Evolutionary conservation across 2,113 vertebrate genomes (phyloP).

Genomic region (Amblyopsis rosae): DNA sequence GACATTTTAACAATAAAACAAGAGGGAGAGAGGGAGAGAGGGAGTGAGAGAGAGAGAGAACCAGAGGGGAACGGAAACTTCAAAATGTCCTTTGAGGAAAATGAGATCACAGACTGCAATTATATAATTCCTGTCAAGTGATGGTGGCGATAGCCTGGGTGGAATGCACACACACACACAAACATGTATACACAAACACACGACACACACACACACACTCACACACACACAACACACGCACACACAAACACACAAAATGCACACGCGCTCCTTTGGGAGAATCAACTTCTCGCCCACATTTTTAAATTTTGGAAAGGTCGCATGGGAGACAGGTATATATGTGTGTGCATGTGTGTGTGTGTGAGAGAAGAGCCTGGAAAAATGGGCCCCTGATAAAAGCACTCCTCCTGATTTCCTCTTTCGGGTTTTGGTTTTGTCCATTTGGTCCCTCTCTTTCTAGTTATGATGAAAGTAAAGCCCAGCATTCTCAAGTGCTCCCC

Average conservation of each 20-base stretch:
- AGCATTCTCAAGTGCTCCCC: slow-evolving; percentile 61
- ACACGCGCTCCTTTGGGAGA: slow-evolving; percentile 73
- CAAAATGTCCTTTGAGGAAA: slow-evolving; percentile 87
- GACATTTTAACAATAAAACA: slow-evolving; percentile 73
- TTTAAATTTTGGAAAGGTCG: slow-evolving; percentile 78
- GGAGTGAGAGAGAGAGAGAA: slow-evolving; percentile 60
- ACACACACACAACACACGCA: slow-evolving; percentile 4
- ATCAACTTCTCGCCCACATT: slow-evolving; percentile 79
- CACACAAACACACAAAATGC: not conserved
- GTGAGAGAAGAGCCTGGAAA: slow-evolving; percentile 36
- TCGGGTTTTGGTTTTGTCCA: slow-evolving; percentile 56
- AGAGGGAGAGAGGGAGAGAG: slow-evolving; percentile 67
- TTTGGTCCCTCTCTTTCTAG: slow-evolving; percentile 60
- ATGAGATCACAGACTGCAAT: slow-evolving; percentile 91
- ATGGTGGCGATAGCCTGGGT: slow-evolving; percentile 86
- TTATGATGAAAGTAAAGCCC: slow-evolving; percentile 67
- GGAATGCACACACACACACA: slow-evolving; percentile 67
- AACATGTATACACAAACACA: slow-evolving; percentile 7
- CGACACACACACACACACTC: slow-evolving; percentile 24
- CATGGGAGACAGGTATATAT: slow-evolving; percentile 6
- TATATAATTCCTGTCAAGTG: slow-evolving; percentile 95
- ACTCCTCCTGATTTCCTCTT: slow-evolving; percentile 64
- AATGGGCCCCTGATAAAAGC: slow-evolving; percentile 69
- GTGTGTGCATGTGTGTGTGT: slow-evolving; percentile 27
- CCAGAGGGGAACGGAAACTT: slow-evolving; percentile 76